Evolutionary conservation across 1,140 invertebrate genomes (phyloP).

Genomic region (Euwallacea similis): DNA sequence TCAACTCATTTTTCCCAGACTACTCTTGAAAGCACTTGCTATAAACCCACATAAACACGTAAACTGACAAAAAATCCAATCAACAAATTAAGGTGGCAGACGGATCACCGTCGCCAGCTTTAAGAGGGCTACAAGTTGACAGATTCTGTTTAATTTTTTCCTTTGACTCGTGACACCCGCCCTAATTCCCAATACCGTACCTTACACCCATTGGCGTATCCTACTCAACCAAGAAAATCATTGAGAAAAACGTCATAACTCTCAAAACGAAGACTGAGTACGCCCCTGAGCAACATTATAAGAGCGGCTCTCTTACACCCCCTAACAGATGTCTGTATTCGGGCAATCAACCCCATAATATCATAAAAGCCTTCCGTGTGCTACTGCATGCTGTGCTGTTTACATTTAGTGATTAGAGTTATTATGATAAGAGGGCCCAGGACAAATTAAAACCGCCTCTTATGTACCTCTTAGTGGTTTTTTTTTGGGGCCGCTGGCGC

Average conservation of each 20-base stretch:
- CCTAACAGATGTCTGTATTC: slow-evolving; percentile 46
- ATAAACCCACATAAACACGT: slow-evolving; percentile 16
- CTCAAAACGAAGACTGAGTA: too few relatives aligned
- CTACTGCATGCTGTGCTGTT: slow-evolving; percentile 32
- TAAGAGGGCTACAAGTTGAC: slow-evolving; percentile 39
- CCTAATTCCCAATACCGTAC: slow-evolving; percentile 19
- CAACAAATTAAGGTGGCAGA: slow-evolving; percentile 37
- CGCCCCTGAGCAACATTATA: too few relatives aligned
- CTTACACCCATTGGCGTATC: slow-evolving; percentile 10
- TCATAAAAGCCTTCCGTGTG: slow-evolving; percentile 38
- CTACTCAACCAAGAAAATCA: not conserved
- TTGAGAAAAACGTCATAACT: too few relatives aligned
- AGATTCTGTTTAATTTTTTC: slow-evolving; percentile 43
- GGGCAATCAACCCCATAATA: slow-evolving; percentile 47
- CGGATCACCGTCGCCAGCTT: slow-evolving; percentile 40
- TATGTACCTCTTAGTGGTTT: too few relatives aligned
- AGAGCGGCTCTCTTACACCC: slow-evolving; percentile 42
- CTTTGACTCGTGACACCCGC: slow-evolving; percentile 44
- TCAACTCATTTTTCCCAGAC: not conserved
- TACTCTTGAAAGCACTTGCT: slow-evolving; percentile 16
- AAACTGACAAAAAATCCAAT: slow-evolving; percentile 30
- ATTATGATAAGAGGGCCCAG: slow-evolving; percentile 13
- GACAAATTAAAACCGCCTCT: slow-evolving; percentile 7
- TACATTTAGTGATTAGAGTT: slow-evolving; percentile 30
- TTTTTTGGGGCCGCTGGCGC: too few relatives aligned